Percentiles rank a stretch among this genome's conserved stretches.
Conservation (phyloP, 2,888 invertebrate species). For the Leucania comma region DNA sequence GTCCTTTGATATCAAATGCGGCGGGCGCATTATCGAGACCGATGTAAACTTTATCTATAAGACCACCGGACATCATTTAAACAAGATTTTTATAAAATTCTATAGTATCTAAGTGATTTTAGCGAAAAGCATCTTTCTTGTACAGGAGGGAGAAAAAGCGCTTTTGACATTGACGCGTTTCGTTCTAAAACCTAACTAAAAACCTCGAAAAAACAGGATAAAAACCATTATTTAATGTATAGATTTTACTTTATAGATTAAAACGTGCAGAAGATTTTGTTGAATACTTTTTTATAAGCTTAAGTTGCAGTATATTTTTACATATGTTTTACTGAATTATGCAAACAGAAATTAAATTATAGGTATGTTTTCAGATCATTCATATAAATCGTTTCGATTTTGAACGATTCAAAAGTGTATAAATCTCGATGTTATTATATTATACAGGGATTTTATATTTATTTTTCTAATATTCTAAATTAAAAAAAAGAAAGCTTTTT, state of each 20-base stretch:
- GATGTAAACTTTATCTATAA: conserved; percentile 93
- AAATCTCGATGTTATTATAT: conserved; percentile 25
- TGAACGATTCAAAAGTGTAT: conserved; percentile 19
- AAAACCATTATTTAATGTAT: too few species aligned
- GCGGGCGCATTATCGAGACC: conserved; percentile 95
- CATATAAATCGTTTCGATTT: background rate
- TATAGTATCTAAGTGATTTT: conserved; percentile 69
- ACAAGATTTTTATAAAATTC: conserved; percentile 58
- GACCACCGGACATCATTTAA: conserved; percentile 85
- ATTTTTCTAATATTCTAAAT: too few species aligned
- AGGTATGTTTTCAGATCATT: too few species aligned
- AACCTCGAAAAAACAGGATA: too few species aligned
- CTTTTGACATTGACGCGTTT: conserved; percentile 55
- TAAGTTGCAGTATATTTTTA: too few species aligned
- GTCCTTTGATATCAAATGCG: conserved; percentile 94
- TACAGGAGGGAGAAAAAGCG: conserved; percentile 42
- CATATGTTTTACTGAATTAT: too few species aligned
- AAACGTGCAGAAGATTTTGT: too few species aligned
- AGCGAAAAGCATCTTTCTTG: conserved; percentile 78
- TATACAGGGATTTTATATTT: too few species aligned
- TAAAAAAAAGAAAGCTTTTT: too few species aligned
- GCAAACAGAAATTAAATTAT: too few species aligned
- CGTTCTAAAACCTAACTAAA: conserved; percentile 32
- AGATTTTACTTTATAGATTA: too few species aligned
- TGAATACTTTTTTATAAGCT: too few species aligned